These are phyloP conservation scores for Menura novaehollandiae DNA, from an alignment of 2,113 vertebrate genomes.

Conservation along the genomic window DNA sequence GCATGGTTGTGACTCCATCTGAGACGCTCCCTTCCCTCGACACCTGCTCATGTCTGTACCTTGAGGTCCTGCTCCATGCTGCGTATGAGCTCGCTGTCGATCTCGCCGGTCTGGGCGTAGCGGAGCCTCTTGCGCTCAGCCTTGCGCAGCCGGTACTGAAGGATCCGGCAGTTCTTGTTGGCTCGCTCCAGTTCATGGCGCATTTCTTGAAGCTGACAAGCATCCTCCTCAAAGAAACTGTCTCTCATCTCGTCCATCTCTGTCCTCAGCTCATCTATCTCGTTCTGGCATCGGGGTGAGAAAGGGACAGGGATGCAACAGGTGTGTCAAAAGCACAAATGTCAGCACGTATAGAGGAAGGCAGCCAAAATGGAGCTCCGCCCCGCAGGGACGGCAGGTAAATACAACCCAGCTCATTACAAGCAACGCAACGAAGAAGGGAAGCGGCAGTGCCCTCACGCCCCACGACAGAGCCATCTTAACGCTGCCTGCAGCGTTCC, in stretches of 20 bases:
- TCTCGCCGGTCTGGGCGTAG: conserved; percentile 89
- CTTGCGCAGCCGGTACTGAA: conserved; percentile 96
- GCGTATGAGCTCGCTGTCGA: conserved; percentile 90
- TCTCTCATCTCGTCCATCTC: conserved; percentile 99
- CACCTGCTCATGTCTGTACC: conserved; percentile 55
- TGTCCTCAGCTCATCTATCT: conserved; percentile 95
- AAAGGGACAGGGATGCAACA: neutral
- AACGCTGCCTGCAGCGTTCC: neutral
- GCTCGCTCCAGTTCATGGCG: conserved; percentile 95
- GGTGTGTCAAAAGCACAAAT: neutral
- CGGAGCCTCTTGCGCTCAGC: conserved; percentile 92
- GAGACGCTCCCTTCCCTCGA: neutral
- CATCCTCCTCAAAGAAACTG: conserved; percentile 97
- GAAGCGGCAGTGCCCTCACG: neutral
- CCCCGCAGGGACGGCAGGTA: neutral
- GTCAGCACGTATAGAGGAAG: neutral
- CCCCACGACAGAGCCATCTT: neutral
- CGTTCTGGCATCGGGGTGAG: conserved; percentile 68
- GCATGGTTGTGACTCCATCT: rapidly evolving
- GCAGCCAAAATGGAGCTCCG: neutral
- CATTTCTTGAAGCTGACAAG: conserved; percentile 97
- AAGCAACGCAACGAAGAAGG: neutral
- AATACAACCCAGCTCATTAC: neutral
- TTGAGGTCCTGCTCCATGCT: conserved; percentile 98
- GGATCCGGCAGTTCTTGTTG: conserved; percentile 98